Percentiles rank a stretch among this genome's conserved stretches.
phyloP scores from a whole-genome alignment of 2,888 invertebrate genomes.

The Hemithea aestivaria region DNA sequence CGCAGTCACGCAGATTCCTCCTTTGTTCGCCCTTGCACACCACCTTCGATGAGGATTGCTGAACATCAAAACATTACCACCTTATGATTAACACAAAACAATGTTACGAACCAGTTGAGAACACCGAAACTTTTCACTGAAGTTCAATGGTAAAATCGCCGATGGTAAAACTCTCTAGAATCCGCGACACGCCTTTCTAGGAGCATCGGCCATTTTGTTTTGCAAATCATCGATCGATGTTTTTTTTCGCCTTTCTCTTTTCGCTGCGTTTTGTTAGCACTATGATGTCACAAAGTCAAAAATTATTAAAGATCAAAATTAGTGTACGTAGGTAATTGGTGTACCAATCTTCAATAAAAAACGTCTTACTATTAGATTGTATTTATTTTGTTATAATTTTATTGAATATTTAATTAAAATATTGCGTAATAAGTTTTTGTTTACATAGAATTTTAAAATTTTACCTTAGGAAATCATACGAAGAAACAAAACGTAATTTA shows the following conservation, averaged over 20 bases:
- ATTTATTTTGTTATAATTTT: too few relatives aligned
- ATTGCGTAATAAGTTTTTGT: too few relatives aligned
- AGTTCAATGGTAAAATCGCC: conserved; percentile 59
- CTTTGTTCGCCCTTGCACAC: conserved; percentile 29
- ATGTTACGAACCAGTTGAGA: conserved; percentile 75
- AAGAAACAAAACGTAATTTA: conserved; percentile 1
- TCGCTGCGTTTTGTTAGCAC: conserved; percentile 3
- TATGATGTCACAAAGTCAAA: too few relatives aligned
- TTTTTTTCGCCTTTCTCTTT: conserved; percentile 4
- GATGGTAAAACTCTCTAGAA: conserved; percentile 54
- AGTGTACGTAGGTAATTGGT: too few relatives aligned
- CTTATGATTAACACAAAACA: conserved; percentile 73
- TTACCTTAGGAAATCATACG: too few relatives aligned
- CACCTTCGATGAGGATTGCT: conserved; percentile 42
- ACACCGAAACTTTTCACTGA: conserved; percentile 75
- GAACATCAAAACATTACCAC: conserved; percentile 69
- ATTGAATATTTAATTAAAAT: too few relatives aligned
- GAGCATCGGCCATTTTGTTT: conserved; percentile 73
- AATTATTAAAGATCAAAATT: too few relatives aligned
- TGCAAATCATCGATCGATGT: conserved; percentile 18
- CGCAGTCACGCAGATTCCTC: too few relatives aligned
- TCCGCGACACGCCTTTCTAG: conserved; percentile 71
- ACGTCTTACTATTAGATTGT: too few relatives aligned
- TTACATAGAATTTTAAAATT: too few relatives aligned
- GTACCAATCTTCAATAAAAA: too few relatives aligned